These are phyloP conservation scores for Orthosia gothica DNA, from an alignment of 2,888 invertebrate species.

Conservation along the genomic window DNA sequence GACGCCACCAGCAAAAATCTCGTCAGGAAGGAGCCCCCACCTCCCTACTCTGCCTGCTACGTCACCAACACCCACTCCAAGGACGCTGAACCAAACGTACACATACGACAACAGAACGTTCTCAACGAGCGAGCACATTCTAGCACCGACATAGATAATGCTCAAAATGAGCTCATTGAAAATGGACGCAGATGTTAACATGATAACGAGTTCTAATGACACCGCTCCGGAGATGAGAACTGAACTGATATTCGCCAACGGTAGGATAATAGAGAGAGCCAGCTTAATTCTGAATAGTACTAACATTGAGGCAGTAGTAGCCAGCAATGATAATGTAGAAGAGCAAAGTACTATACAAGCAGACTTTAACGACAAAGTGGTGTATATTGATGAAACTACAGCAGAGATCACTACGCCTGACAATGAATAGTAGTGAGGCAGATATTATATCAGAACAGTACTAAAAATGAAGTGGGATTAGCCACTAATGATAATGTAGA, in stretches of 20 bases:
- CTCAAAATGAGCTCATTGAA: constrained; percentile 52
- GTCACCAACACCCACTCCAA: constrained; percentile 75
- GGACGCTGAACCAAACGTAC: constrained; percentile 73
- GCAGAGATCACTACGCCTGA: neutral
- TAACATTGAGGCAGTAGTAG: constrained; percentile 30
- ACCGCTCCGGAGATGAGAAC: constrained; percentile 16
- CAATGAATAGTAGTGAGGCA: no score
- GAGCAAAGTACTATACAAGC: neutral
- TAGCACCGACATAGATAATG: constrained; percentile 52
- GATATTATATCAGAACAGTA: no score
- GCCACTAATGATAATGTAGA: no score
- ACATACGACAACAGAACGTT: constrained; percentile 54
- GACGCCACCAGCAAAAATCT: constrained; percentile 54
- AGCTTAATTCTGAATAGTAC: constrained; percentile 36
- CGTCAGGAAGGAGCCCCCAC: constrained; percentile 79
- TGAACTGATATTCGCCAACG: constrained; percentile 63
- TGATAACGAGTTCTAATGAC: neutral
- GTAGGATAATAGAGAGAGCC: constrained; percentile 64
- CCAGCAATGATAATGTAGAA: constrained; percentile 11
- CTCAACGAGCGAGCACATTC: constrained; percentile 27
- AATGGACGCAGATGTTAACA: constrained; percentile 7
- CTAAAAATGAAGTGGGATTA: no score
- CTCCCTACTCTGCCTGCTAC: constrained; percentile 83
- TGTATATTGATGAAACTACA: constrained; percentile 50
- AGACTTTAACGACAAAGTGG: constrained; percentile 19